These are phyloP conservation scores for Neoascia interrupta DNA, from an alignment of 2,888 invertebrate species.

Conservation along the genomic window DNA sequence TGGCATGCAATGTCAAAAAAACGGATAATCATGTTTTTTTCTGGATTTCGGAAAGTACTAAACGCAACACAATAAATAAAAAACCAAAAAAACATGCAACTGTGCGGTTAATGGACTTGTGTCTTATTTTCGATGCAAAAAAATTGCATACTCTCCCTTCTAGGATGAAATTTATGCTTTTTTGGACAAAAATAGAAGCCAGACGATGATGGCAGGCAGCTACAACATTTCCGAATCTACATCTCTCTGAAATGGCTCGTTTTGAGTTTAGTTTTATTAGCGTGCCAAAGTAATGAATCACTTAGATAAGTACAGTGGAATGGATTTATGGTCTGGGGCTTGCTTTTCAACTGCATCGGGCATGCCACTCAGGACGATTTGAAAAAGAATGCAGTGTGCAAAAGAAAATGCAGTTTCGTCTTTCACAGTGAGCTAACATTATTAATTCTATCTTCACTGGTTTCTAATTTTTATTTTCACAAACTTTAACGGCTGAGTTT, in stretches of 20 bases:
- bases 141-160: slow-evolving; percentile 21
- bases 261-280: slow-evolving; percentile 3
- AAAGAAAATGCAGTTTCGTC: too few relatives aligned
- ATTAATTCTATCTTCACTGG: too few relatives aligned
- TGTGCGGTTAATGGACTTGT: too few relatives aligned
- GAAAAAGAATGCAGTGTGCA: too few relatives aligned
- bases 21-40: slow-evolving; percentile 47
- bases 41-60: slow-evolving; percentile 28
- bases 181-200: slow-evolving; percentile 23
- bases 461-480: too few relatives aligned
- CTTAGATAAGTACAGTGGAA: background rate
- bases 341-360: too few relatives aligned
- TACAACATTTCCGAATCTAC: too few relatives aligned
- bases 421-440: too few relatives aligned
- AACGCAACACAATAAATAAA: slow-evolving; percentile 19
- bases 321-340: too few relatives aligned
- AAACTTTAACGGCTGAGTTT: too few relatives aligned
- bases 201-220: background rate
- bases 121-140: background rate
- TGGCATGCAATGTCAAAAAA: slow-evolving; percentile 50
- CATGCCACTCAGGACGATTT: too few relatives aligned
- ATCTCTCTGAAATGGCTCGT: background rate
- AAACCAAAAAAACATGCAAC: slow-evolving; percentile 18
- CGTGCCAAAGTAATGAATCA: slow-evolving; percentile 24
- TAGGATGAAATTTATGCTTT: slow-evolving; percentile 14